Evolutionary conservation across 2,113 vertebrate species (phyloP).

Genomic region (Heliornis fulica): DNA sequence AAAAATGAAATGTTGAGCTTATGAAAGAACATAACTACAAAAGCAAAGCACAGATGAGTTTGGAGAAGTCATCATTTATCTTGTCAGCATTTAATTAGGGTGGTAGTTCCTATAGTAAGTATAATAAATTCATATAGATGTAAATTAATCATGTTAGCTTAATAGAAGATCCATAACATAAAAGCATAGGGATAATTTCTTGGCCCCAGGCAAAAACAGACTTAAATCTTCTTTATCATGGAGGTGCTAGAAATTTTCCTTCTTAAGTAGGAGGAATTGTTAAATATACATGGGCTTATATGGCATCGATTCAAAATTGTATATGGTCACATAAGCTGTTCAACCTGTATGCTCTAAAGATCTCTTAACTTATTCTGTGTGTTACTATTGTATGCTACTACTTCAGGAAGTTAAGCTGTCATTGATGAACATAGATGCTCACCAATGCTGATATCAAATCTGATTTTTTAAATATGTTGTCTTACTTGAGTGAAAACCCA

Average conservation of each 20-base stretch:
- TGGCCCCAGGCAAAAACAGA: background rate
- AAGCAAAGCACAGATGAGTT: background rate
- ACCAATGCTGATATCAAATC: background rate
- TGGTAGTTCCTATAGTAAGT: background rate
- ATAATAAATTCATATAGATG: background rate
- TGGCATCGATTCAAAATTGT: background rate
- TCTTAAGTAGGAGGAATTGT: background rate
- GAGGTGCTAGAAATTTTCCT: background rate
- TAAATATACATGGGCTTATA: rapidly evolving
- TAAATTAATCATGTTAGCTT: background rate
- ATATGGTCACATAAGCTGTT: background rate
- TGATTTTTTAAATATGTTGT: background rate
- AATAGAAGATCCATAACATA: background rate
- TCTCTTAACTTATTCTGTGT: background rate
- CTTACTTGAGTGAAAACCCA: slow-evolving; percentile 92
- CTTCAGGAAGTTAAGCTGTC: background rate
- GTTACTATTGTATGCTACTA: background rate
- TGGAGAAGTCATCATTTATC: background rate
- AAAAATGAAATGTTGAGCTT: background rate
- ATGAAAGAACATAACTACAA: background rate
- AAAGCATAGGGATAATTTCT: background rate
- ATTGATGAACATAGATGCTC: background rate
- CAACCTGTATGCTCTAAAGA: background rate
- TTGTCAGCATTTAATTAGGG: background rate
- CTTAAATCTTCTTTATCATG: background rate